Conservation (phyloP, 2,888 invertebrate genomes). For the Apoderus coryli region DNA sequence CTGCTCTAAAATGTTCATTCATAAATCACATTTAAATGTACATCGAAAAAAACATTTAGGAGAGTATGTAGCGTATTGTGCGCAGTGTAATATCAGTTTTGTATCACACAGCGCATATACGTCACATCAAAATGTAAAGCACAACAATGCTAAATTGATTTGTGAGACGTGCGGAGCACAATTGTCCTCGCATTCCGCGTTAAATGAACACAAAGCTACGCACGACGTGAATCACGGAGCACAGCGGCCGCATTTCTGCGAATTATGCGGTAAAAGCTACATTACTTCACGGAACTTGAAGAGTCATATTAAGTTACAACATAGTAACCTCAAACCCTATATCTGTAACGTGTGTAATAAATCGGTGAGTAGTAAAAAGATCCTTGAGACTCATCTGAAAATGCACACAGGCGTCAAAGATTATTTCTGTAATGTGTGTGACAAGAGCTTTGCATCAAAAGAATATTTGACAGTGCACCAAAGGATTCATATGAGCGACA, state of each 20-base stretch:
- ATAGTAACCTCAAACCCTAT: constrained; percentile 21
- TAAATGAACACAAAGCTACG: constrained; percentile 24
- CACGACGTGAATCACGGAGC: constrained; percentile 23
- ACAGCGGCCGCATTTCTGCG: constrained; percentile 27
- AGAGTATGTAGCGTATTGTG: constrained; percentile 25
- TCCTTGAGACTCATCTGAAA: constrained; percentile 28
- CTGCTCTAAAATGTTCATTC: constrained; percentile 44
- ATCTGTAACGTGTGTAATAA: constrained; percentile 30
- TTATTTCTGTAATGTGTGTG: constrained; percentile 22
- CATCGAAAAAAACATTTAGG: constrained; percentile 44
- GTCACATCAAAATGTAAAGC: constrained; percentile 23
- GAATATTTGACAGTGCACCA: constrained; percentile 38
- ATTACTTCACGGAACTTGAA: constrained; percentile 27
- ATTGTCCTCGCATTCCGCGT: constrained; percentile 20
- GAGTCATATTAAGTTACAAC: constrained; percentile 23
- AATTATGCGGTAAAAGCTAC: constrained; percentile 34
- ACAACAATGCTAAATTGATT: constrained; percentile 22
- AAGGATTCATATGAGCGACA: constrained; percentile 39
- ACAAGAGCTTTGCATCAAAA: constrained; percentile 27
- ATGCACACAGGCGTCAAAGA: constrained; percentile 30
- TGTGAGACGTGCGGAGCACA: constrained; percentile 24
- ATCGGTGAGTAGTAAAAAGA: constrained; percentile 26
- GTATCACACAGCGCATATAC: constrained; percentile 22
- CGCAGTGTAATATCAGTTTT: constrained; percentile 27
- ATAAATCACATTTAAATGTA: constrained; percentile 43